These are phyloP conservation scores for Erebia palarica DNA, from an alignment of 2,888 invertebrate genomes.

Conservation along the genomic window DNA sequence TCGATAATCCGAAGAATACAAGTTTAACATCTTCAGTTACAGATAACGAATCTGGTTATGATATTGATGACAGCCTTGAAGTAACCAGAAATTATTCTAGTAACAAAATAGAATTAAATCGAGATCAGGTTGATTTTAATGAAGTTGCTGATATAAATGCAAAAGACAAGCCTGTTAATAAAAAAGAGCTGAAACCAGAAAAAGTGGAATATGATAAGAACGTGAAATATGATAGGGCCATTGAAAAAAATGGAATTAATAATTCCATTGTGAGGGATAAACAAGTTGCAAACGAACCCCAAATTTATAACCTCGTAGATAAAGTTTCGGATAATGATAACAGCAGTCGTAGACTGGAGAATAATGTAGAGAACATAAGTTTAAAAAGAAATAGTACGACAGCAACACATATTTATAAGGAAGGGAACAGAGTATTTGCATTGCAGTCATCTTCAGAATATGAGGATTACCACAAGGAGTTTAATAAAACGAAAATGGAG, in stretches of 20 bases:
- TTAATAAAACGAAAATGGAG: neutral
- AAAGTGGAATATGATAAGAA: neutral
- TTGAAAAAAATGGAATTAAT: neutral
- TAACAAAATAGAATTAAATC: neutral
- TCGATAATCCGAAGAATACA: neutral
- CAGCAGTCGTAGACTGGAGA: neutral
- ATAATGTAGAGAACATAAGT: neutral
- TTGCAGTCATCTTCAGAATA: constrained; percentile 13
- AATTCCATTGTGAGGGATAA: neutral
- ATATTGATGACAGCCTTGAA: neutral
- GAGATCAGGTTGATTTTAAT: neutral
- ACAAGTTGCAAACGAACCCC: neutral
- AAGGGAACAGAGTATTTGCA: constrained; percentile 9
- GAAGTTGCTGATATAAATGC: neutral
- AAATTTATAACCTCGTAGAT: neutral
- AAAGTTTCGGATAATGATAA: neutral
- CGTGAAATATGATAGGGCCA: neutral
- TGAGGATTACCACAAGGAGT: constrained; percentile 16
- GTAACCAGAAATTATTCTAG: neutral
- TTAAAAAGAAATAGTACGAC: neutral
- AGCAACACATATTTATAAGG: constrained; percentile 1
- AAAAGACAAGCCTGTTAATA: neutral
- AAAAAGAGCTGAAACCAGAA: neutral
- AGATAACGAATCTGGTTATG: neutral
- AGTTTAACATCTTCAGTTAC: neutral